Percentiles rank a stretch among this genome's conserved stretches.
Conservation (phyloP, 2,113 vertebrate genomes). For the Boleophthalmus pectinirostris region DNA sequence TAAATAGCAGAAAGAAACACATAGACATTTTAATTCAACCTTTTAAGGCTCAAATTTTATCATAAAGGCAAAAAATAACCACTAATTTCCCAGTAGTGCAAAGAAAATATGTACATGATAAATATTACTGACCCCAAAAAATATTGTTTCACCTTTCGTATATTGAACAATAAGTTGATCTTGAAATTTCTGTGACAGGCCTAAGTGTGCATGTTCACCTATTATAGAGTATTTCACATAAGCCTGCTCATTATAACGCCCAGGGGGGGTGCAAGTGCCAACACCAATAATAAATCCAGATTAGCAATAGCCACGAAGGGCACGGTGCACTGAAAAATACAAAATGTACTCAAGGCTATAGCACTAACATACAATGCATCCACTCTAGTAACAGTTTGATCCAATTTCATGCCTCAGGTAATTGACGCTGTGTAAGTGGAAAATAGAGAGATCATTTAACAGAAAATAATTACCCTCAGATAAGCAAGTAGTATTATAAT, state of each 20-base stretch:
- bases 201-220: background rate
- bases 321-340: conserved; percentile 10
- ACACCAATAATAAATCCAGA: conserved; percentile 55
- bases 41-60: too few relatives aligned
- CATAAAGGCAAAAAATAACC: too few relatives aligned
- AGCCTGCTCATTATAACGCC: conserved; percentile 38
- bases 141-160: too few relatives aligned
- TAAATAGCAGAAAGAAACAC: too few relatives aligned
- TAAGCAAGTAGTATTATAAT: background rate
- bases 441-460: too few relatives aligned
- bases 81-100: too few relatives aligned
- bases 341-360: conserved; percentile 26
- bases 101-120: too few relatives aligned
- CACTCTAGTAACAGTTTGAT: background rate
- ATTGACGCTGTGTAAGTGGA: background rate
- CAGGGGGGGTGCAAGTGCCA: conserved; percentile 25
- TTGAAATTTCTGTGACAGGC: too few relatives aligned
- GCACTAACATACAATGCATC: background rate
- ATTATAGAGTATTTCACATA: conserved; percentile 30
- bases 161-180: too few relatives aligned
- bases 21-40: too few relatives aligned
- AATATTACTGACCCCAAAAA: too few relatives aligned
- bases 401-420: background rate
- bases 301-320: conserved; percentile 42
- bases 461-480: background rate